Conservation (phyloP, 2,113 vertebrate species). For the Rostratula benghalensis region DNA sequence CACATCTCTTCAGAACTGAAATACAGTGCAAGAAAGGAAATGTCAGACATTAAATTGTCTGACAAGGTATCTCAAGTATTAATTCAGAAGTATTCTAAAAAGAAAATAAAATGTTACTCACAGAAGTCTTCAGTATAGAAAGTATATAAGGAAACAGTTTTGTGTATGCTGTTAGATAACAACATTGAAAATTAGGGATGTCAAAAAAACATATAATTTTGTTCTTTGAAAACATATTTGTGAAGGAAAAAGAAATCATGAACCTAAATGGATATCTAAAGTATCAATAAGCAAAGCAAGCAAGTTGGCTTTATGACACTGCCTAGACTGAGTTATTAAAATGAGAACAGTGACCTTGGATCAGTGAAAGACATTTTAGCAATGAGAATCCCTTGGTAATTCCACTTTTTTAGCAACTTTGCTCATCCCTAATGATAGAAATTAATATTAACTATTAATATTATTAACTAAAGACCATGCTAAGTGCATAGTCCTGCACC, state of each 20-base stretch:
- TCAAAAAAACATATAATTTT: neutral
- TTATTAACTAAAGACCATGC: neutral
- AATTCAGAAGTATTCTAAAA: neutral
- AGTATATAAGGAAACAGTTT: neutral
- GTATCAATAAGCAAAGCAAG: neutral
- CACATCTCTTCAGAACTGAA: neutral
- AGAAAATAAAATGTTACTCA: neutral
- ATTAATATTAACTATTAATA: neutral
- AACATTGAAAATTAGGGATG: neutral
- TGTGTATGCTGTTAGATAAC: neutral
- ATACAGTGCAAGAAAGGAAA: neutral
- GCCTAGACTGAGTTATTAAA: neutral
- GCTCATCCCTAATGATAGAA: neutral
- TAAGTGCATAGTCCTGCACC: neutral
- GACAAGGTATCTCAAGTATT: neutral
- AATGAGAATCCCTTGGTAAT: neutral
- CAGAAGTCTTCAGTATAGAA: neutral
- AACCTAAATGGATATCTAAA: neutral
- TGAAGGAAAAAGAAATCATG: neutral
- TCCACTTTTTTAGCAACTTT: neutral
- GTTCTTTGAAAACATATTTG: neutral
- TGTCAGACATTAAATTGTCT: neutral
- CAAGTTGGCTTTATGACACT: neutral
- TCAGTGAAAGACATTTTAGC: neutral
- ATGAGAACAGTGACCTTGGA: neutral